Percentiles rank a stretch among this genome's conserved stretches.
phyloP scores from a whole-genome alignment of 1,140 invertebrate species.

The Drosophila varians region DNA sequence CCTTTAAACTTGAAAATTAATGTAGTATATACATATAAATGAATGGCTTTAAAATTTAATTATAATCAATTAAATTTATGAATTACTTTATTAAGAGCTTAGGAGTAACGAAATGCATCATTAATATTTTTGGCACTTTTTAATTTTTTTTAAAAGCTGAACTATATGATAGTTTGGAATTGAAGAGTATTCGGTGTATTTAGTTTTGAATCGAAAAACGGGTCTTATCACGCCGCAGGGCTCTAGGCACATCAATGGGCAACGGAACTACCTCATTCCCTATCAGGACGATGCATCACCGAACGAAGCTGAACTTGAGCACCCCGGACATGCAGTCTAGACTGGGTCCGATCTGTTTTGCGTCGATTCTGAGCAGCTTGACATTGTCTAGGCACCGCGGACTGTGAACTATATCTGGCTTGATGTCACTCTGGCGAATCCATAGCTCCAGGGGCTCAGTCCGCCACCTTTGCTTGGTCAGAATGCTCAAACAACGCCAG shows the following conservation, averaged over 20 bases:
- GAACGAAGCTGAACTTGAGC: conserved; percentile 66
- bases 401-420: conserved; percentile 38
- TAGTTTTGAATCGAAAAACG: neutral
- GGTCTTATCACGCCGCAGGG: neutral
- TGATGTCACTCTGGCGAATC: conserved; percentile 63
- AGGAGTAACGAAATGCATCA: neutral
- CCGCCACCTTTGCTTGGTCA: conserved; percentile 66
- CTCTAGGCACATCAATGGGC: neutral
- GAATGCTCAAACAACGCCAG: conserved; percentile 44
- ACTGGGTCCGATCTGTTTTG: conserved; percentile 30
- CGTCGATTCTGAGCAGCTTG: conserved; percentile 52
- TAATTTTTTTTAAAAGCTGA: neutral
- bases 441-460: conserved; percentile 55
- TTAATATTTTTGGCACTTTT: neutral
- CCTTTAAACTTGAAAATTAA: neutral
- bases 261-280: neutral
- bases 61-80: neutral
- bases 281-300: conserved; percentile 23
- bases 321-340: conserved; percentile 54
- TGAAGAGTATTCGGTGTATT: neutral
- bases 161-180: neutral
- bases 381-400: conserved; percentile 46
- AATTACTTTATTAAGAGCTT: neutral
- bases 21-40: no score
- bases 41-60: no score